These are phyloP conservation scores for Apaloderma vittatum DNA, from an alignment of 2,113 vertebrate genomes.

Conservation along the genomic window DNA sequence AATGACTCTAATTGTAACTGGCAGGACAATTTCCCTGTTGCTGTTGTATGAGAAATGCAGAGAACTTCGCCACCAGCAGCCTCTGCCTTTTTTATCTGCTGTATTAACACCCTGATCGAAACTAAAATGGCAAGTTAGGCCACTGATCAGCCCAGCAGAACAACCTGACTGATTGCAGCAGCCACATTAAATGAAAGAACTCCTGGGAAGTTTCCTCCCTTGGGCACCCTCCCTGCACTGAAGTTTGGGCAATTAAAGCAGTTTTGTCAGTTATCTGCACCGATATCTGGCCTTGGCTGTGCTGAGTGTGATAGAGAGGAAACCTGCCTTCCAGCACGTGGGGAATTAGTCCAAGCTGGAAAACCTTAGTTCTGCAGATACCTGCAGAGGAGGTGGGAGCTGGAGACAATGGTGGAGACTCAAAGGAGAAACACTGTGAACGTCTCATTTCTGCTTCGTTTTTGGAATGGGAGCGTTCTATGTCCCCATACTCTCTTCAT, in stretches of 20 bases:
- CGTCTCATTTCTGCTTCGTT: background rate
- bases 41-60: background rate
- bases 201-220: background rate
- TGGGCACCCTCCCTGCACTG: background rate
- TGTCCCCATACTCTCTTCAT: background rate
- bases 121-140: background rate
- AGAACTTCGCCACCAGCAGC: constrained; percentile 11
- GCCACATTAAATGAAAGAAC: background rate
- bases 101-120: background rate
- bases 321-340: background rate
- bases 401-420: background rate
- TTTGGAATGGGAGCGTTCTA: background rate
- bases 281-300: background rate
- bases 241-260: background rate
- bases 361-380: background rate
- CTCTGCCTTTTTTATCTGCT: background rate
- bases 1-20: constrained; percentile 33
- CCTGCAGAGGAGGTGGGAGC: background rate
- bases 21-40: constrained; percentile 21
- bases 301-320: background rate
- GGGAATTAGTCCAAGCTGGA: background rate
- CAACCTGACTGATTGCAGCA: background rate
- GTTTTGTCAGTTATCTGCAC: background rate
- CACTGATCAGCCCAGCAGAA: background rate
- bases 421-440: background rate